Conservation (phyloP, 53 echinoderm and acorn worm species). For the Henricia sp. region DNA sequence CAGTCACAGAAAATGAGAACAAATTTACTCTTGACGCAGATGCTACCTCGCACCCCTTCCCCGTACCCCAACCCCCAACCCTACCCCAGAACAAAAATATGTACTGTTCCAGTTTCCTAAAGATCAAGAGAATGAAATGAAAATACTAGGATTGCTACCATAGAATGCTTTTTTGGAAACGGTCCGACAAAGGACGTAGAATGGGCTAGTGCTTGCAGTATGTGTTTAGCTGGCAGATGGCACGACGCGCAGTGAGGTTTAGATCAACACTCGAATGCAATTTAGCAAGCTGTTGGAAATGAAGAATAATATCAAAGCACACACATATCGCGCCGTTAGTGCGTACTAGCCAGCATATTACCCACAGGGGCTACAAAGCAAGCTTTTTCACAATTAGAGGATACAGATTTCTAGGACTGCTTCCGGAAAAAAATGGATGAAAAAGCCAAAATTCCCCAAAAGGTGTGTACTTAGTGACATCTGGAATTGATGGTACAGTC, state of each 20-base stretch:
- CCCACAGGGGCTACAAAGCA: constrained; percentile 32
- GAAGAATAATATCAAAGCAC: constrained; percentile 54
- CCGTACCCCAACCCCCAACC: background rate
- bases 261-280: constrained; percentile 58
- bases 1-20: constrained; percentile 25
- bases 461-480: constrained; percentile 25
- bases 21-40: constrained; percentile 46
- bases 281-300: constrained; percentile 56
- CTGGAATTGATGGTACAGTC: no score
- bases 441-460: constrained; percentile 19
- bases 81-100: constrained; percentile 3
- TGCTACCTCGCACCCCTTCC: constrained; percentile 6
- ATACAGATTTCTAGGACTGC: constrained; percentile 9
- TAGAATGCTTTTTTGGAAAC: background rate
- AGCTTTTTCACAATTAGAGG: constrained; percentile 7
- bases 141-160: background rate
- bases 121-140: background rate
- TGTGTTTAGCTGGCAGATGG: constrained; percentile 62
- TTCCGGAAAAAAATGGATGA: background rate
- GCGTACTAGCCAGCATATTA: background rate
- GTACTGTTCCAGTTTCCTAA: constrained; percentile 31
- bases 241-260: constrained; percentile 35
- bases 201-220: constrained; percentile 36
- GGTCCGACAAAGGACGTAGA: no score
- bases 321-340: constrained; percentile 5